Conservation (phyloP, 2,888 invertebrate genomes). For the Baccha elongata region DNA sequence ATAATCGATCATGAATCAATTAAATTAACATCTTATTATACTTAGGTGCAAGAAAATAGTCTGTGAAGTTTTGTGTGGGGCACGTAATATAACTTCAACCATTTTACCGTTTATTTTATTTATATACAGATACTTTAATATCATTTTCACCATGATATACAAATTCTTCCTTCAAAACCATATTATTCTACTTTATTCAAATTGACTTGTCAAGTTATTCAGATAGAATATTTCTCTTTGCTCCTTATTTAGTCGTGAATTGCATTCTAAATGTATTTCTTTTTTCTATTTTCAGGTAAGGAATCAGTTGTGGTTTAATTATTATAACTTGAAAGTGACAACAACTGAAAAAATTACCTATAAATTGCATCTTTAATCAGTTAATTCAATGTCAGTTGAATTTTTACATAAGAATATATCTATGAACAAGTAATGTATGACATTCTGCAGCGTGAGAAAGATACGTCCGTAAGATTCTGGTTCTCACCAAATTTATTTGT, state of each 20-base stretch:
- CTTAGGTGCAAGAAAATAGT: background rate
- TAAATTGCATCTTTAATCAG: slow-evolving; percentile 44
- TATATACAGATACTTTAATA: background rate
- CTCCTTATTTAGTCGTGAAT: slow-evolving; percentile 37
- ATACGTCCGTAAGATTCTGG: slow-evolving; percentile 1
- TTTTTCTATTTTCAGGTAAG: slow-evolving; percentile 64
- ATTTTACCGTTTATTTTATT: slow-evolving; percentile 31
- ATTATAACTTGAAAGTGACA: slow-evolving; percentile 5
- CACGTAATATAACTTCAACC: slow-evolving; percentile 15
- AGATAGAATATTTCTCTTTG: slow-evolving; percentile 40
- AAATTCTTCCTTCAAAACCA: slow-evolving; percentile 55
- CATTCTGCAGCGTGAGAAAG: slow-evolving; percentile 21
- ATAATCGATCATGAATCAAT: slow-evolving; percentile 51
- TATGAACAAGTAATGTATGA: slow-evolving; percentile 4
- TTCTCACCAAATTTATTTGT: slow-evolving; percentile 44
- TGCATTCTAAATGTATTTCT: slow-evolving; percentile 52
- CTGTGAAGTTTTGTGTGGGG: background rate
- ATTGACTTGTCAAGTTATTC: slow-evolving; percentile 59
- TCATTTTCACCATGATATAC: slow-evolving; percentile 5
- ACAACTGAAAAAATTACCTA: slow-evolving; percentile 44
- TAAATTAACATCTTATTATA: slow-evolving; percentile 10
- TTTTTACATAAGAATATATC: slow-evolving; percentile 20
- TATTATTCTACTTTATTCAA: slow-evolving; percentile 59
- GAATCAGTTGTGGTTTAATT: slow-evolving; percentile 43
- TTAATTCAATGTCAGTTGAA: slow-evolving; percentile 51